These are phyloP conservation scores for Actinia equina DNA, from an alignment of 64 coral and sea anemone species.

Conservation along the genomic window DNA sequence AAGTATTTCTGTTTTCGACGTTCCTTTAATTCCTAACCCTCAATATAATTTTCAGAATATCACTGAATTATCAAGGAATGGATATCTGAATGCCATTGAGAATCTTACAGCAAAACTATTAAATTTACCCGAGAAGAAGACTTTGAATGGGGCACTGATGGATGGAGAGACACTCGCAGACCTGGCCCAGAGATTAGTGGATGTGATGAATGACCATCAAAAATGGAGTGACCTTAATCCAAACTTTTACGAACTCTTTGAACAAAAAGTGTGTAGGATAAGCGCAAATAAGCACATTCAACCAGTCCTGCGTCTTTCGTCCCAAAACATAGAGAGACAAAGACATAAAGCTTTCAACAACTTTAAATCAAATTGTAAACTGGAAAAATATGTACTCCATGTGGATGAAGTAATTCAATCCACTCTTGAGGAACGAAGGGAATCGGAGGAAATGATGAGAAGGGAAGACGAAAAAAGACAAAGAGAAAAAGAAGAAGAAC, in stretches of 20 bases:
- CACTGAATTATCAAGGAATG: not conserved
- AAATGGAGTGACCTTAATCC: not conserved
- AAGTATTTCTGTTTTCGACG: not conserved
- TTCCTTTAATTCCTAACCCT: not conserved
- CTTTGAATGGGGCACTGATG: slow-evolving; percentile 30
- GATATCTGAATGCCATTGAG: not conserved
- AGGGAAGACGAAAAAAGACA: not conserved
- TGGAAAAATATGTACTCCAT: not conserved
- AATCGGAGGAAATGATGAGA: not conserved
- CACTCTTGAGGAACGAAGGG: not conserved
- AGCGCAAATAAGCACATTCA: not conserved
- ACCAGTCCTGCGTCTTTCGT: not conserved
- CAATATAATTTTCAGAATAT: not conserved
- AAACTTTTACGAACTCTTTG: slow-evolving; percentile 1
- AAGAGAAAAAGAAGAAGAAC: not conserved
- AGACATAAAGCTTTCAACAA: not conserved
- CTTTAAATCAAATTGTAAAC: not conserved
- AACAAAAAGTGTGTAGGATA: not conserved
- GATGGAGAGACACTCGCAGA: slow-evolving; percentile 28
- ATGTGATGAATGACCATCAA: not conserved
- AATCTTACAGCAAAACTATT: not conserved
- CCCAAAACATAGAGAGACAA: not conserved
- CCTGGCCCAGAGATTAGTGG: not conserved
- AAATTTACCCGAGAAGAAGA: slow-evolving; percentile 50
- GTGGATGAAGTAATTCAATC: not conserved